phyloP scores from a whole-genome alignment of 2,113 vertebrate genomes.

The Sinosuthora webbiana region DNA sequence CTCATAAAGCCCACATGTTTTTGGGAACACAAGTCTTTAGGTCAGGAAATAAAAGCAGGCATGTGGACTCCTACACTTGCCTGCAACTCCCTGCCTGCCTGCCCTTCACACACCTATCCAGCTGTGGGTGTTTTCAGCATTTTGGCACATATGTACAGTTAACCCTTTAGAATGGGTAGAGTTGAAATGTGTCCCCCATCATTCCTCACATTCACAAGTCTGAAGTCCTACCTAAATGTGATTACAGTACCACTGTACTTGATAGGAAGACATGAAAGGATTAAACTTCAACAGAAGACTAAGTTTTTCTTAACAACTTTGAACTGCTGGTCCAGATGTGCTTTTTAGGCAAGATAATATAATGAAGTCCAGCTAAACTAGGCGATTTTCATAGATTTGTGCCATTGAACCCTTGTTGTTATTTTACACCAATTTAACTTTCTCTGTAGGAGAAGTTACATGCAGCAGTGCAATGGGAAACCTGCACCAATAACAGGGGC shows the following conservation, averaged over 20 bases:
- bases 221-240: not conserved
- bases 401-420: not conserved
- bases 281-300: not conserved
- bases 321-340: not conserved
- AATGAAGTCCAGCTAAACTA: not conserved
- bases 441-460: not conserved
- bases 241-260: not conserved
- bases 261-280: not conserved
- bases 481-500: not conserved
- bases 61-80: not conserved
- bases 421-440: not conserved
- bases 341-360: not conserved
- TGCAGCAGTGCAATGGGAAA: fast-evolving
- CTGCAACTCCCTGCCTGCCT: not conserved
- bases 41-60: not conserved
- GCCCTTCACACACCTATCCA: not conserved
- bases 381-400: not conserved
- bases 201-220: not conserved
- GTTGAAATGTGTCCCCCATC: not conserved
- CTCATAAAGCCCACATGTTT: not conserved
- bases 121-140: not conserved
- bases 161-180: not conserved
- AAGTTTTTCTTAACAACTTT: not conserved
- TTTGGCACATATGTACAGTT: fast-evolving
- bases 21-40: not conserved